Evolutionary conservation across 1,140 invertebrate genomes (phyloP), one percentile per base, ranked within the genome.

Genomic region (Zaprionus taronus): DNA sequence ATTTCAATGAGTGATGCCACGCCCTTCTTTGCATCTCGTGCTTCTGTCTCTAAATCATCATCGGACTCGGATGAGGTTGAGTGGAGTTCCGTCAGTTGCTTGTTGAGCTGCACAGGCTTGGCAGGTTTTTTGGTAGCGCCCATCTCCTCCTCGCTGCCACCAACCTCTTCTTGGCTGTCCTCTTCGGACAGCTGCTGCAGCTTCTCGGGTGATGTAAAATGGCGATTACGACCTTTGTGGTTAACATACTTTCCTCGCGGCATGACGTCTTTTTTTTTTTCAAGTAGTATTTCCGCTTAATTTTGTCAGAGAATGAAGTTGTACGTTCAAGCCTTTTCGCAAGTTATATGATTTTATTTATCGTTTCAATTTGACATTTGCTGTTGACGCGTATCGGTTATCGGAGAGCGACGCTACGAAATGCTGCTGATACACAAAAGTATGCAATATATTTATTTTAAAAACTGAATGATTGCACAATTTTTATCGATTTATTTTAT

Each of bases 151-250:
- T 77, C 75, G 28, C 74, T 78, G 20, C 66, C 66, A 7, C 69
- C 75, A 12, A 81, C 77, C 96, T 87, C 81, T 0, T 84, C 85
- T 34, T 34, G 31, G 64, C 77, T 87, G 22, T 73, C 81, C 41
- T 91, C 96, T 87, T 97, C 96, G 15, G 96, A 94, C 92, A 98
- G 96, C 82, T 97, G 95, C 91, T 98, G 97, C 76, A 99, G 93
- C 91, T 99, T 98, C 90, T 99, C 97, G 22, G 97, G 97, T 92
- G 96, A 98, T 9, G 98, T 99, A 92, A 99, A 99, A 91, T 97
- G 96, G 74, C 98, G 96, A 87, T 96, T 96, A 66, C 97, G 95
- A 36, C 98, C 98, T 93, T 99, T 99, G 92, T 99, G 97, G 93
- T 97, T 97, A 17, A 96, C 96, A 87, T 95, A 97, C 94, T 97